Conservation (phyloP, 2,888 invertebrate species). For the Acleris sparsana region DNA sequence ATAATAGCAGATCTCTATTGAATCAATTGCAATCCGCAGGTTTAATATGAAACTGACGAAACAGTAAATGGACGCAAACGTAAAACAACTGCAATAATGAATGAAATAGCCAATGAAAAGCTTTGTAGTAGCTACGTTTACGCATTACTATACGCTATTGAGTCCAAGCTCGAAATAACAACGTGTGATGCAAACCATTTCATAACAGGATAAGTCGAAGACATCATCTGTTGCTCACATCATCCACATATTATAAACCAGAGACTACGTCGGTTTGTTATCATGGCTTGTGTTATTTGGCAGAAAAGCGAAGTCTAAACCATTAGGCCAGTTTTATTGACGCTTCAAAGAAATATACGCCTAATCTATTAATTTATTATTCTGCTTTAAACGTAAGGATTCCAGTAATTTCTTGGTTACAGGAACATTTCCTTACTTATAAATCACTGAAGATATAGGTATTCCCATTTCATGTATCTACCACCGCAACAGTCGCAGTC, state of each 20-base stretch:
- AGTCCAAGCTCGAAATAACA: slow-evolving; percentile 24
- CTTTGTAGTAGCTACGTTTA: slow-evolving; percentile 9
- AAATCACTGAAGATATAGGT: too few species aligned
- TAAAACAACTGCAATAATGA: slow-evolving; percentile 8
- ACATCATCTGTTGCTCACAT: slow-evolving; percentile 20
- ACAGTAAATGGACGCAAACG: too few species aligned
- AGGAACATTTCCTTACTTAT: too few species aligned
- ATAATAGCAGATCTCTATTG: too few species aligned
- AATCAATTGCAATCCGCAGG: too few species aligned
- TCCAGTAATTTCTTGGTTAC: too few species aligned
- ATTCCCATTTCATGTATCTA: neutral
- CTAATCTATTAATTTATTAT: too few species aligned
- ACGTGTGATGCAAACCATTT: slow-evolving; percentile 24
- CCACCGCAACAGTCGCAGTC: neutral
- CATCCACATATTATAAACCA: neutral
- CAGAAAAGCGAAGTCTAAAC: neutral
- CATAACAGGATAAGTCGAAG: slow-evolving; percentile 21
- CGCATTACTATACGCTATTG: slow-evolving; percentile 18
- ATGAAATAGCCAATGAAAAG: slow-evolving; percentile 23
- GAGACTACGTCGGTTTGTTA: slow-evolving; percentile 1
- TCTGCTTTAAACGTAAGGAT: too few species aligned
- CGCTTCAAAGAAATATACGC: too few species aligned
- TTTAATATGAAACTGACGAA: too few species aligned
- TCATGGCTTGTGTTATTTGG: neutral
- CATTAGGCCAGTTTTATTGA: too few species aligned